Evolutionary conservation across 2,797 vertebrate species (phyloP).

Genomic region (Danio kyathit): DNA sequence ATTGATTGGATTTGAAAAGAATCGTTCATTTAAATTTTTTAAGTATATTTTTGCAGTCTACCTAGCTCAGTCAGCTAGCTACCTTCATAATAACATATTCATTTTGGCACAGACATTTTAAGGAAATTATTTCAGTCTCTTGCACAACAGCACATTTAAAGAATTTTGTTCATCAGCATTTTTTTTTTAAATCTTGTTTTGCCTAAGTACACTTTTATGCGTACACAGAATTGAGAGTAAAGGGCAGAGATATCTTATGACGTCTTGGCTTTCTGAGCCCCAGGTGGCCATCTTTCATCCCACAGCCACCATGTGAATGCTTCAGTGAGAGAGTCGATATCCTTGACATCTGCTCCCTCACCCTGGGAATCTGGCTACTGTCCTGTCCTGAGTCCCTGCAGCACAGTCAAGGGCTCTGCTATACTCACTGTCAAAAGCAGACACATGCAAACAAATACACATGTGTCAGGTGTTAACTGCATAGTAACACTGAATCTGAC

Average conservation of each 20-base stretch:
- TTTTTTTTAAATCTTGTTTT: too few species aligned
- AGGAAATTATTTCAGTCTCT: too few species aligned
- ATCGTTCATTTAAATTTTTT: too few species aligned
- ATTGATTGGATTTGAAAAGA: too few species aligned
- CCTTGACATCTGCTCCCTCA: slow-evolving; percentile 81
- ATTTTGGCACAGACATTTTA: too few species aligned
- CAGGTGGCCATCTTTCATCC: slow-evolving; percentile 80
- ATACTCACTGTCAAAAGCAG: slow-evolving; percentile 14
- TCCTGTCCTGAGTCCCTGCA: slow-evolving; percentile 68
- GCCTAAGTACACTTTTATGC: too few species aligned
- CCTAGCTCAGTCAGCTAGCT: too few species aligned
- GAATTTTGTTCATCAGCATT: too few species aligned
- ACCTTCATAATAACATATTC: too few species aligned
- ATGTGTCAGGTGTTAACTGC: slow-evolving; percentile 38
- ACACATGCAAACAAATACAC: slow-evolving; percentile 5
- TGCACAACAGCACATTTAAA: too few species aligned
- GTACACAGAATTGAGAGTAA: background rate
- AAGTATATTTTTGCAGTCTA: too few species aligned
- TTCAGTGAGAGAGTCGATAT: slow-evolving; percentile 75
- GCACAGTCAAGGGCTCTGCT: slow-evolving; percentile 58
- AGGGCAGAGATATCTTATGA: slow-evolving; percentile 66
- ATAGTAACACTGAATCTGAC: slow-evolving; percentile 11
- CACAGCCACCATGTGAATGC: slow-evolving; percentile 71
- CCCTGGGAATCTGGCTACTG: slow-evolving; percentile 66
- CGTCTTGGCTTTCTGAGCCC: slow-evolving; percentile 64